Evolutionary conservation across 2,113 vertebrate genomes (phyloP).

Genomic region (Lethenteron camtschaticum): DNA sequence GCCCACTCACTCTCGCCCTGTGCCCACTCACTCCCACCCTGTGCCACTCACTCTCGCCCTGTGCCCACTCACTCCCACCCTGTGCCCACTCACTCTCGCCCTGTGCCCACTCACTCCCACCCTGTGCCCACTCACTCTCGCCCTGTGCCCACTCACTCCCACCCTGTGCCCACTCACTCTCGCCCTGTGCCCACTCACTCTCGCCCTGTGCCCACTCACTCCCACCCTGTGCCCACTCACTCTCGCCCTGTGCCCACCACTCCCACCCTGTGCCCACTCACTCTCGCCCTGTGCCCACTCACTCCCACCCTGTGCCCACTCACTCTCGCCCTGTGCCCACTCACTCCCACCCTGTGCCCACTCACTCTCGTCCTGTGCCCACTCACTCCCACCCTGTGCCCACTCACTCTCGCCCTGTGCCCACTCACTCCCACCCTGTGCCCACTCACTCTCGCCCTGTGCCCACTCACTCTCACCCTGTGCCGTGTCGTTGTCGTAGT

Average conservation of each 20-base stretch:
- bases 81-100: conserved; percentile 7
- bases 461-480: conserved; percentile 7
- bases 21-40: conserved; percentile 7
- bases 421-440: conserved; percentile 5
- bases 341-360: conserved; percentile 7
- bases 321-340: conserved; percentile 6
- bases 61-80: conserved; percentile 7
- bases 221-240: no score
- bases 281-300: conserved; percentile 7
- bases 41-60: conserved; percentile 6
- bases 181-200: conserved; percentile 7
- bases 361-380: conserved; percentile 6
- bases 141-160: conserved; percentile 7
- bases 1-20: conserved; percentile 8
- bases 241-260: no score
- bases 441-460: neutral
- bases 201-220: no score
- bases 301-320: conserved; percentile 7
- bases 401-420: conserved; percentile 7
- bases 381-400: conserved; percentile 7
- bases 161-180: conserved; percentile 7
- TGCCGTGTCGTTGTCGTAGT: conserved; percentile 25
- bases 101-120: conserved; percentile 7
- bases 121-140: conserved; percentile 7
- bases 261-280: no score